These are phyloP conservation scores for Acanthurus leucopareius DNA, from an alignment of 2,797 vertebrate genomes.

Conservation along the genomic window DNA sequence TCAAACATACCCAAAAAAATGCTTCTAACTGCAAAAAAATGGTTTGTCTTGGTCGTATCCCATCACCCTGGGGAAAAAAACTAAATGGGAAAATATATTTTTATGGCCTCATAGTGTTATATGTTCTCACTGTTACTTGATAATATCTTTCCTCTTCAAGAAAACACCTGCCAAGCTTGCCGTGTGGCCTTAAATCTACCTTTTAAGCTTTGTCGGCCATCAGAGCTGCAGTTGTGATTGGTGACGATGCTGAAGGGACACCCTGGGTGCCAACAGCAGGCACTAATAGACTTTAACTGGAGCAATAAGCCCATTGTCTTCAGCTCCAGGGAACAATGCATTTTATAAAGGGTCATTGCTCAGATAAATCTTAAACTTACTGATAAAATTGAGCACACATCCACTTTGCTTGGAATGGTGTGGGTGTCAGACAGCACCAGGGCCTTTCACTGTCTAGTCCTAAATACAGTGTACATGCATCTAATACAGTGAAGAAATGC, in stretches of 20 bases:
- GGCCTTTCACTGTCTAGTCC: background rate
- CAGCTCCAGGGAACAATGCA: conserved; percentile 34
- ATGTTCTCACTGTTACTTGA: background rate
- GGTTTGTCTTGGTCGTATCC: background rate
- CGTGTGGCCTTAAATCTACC: background rate
- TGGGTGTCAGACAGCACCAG: background rate
- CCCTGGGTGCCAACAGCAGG: conserved; percentile 31
- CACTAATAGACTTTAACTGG: conserved; percentile 58
- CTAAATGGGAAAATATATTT: background rate
- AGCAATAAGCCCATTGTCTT: conserved; percentile 51
- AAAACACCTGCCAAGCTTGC: background rate
- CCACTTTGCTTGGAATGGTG: background rate
- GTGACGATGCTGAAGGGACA: conserved; percentile 8
- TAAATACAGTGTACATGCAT: background rate
- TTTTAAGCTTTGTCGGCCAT: background rate
- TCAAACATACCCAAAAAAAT: background rate
- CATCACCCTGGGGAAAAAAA: background rate
- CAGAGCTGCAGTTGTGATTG: conserved; percentile 16
- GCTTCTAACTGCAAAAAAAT: background rate
- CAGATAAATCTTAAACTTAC: conserved; percentile 23
- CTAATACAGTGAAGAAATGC: background rate
- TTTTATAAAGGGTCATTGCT: conserved; percentile 50
- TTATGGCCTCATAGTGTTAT: background rate
- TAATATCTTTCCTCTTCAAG: background rate
- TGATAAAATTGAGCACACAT: background rate